These are phyloP conservation scores for Harpalus rufipes DNA, from an alignment of 2,888 invertebrate genomes.

Conservation along the genomic window DNA sequence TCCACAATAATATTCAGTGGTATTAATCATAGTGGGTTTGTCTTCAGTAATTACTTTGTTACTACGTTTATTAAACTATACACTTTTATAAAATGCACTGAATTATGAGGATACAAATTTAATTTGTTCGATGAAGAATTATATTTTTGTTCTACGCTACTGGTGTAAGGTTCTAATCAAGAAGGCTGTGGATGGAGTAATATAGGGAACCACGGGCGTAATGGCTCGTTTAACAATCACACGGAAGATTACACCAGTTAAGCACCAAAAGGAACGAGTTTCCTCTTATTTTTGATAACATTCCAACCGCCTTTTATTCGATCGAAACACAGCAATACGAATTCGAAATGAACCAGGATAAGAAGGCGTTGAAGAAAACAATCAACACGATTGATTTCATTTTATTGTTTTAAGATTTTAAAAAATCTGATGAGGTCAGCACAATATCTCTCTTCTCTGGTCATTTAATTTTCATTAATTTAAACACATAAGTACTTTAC, in stretches of 20 bases:
- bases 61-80: too few relatives aligned
- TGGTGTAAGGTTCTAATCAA: conserved; percentile 30
- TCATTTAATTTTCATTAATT: too few relatives aligned
- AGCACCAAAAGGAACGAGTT: conserved; percentile 38
- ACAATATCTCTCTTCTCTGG: too few relatives aligned
- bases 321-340: conserved; percentile 24
- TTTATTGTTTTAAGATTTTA: not conserved
- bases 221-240: conserved; percentile 54
- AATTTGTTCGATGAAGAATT: not conserved
- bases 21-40: too few relatives aligned
- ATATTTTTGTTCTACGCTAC: not conserved
- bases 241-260: conserved; percentile 54
- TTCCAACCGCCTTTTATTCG: conserved; percentile 29
- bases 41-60: too few relatives aligned
- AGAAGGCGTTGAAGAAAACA: conserved; percentile 30
- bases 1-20: too few relatives aligned
- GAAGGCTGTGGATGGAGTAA: conserved; percentile 11
- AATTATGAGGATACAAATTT: not conserved
- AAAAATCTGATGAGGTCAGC: too few relatives aligned
- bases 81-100: not conserved
- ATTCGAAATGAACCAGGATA: conserved; percentile 36
- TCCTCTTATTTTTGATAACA: conserved; percentile 52
- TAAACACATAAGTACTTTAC: too few relatives aligned
- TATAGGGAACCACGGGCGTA: conserved; percentile 25
- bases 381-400: not conserved